phyloP scores from a whole-genome alignment of 2,888 invertebrate genomes.

The Cybosia mesomella region DNA sequence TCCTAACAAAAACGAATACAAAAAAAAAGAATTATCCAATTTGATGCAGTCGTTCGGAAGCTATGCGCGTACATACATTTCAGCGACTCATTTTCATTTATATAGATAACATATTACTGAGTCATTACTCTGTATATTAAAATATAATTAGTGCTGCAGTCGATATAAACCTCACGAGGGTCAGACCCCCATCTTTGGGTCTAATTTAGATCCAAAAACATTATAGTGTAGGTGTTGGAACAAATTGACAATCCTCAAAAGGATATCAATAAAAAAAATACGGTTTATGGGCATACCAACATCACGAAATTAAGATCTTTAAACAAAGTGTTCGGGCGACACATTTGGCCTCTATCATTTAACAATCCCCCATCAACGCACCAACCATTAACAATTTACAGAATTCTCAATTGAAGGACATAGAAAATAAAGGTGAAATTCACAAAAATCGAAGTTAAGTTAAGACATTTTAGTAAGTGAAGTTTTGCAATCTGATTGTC shows the following conservation, averaged over 20 bases:
- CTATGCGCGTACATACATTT: too few relatives aligned
- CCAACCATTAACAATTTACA: slow-evolving; percentile 15
- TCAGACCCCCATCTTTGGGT: slow-evolving; percentile 39
- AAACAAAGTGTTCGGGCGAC: slow-evolving; percentile 55
- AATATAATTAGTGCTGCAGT: slow-evolving; percentile 38
- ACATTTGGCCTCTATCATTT: slow-evolving; percentile 50
- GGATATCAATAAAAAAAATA: slow-evolving; percentile 56
- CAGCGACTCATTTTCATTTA: too few relatives aligned
- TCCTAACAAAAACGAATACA: too few relatives aligned
- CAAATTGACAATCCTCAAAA: slow-evolving; percentile 57
- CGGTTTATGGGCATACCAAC: slow-evolving; percentile 52
- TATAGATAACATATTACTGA: too few relatives aligned
- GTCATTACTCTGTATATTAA: slow-evolving; percentile 41
- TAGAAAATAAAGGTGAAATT: background rate
- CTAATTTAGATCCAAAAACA: slow-evolving; percentile 54
- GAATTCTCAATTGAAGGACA: background rate
- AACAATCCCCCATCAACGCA: rapidly evolving
- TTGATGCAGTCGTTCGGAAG: too few relatives aligned
- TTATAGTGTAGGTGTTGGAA: slow-evolving; percentile 58
- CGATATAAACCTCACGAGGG: slow-evolving; percentile 17
- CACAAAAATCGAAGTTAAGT: background rate
- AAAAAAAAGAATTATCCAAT: too few relatives aligned
- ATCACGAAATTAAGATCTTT: slow-evolving; percentile 61
- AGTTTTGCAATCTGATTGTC: slow-evolving; percentile 54
- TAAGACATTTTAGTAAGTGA: slow-evolving; percentile 17